A percentile compares a stretch with the other conserved stretches of the same genome.
phyloP scores from a whole-genome alignment of 2,797 vertebrate species.

The Brachyalestes nurse region DNA sequence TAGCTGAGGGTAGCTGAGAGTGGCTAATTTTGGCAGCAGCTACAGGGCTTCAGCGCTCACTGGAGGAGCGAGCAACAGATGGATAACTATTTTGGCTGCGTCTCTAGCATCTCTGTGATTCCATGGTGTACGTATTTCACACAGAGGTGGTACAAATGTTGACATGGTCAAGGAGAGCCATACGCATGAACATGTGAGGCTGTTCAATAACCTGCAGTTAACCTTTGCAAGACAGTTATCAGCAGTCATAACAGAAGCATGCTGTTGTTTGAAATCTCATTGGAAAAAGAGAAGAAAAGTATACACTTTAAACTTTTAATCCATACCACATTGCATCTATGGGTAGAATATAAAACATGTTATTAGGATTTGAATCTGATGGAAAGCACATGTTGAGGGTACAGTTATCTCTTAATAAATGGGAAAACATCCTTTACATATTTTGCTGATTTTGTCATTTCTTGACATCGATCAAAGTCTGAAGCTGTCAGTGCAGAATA shows the following conservation, averaged over 20 bases:
- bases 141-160: conserved; percentile 37
- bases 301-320: neutral
- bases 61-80: conserved; percentile 71
- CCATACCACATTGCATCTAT: neutral
- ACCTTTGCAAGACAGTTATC: neutral
- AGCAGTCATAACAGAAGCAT: neutral
- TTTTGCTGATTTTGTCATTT: neutral
- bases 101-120: conserved; percentile 69
- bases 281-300: neutral
- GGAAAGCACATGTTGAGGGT: too few relatives aligned
- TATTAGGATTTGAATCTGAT: neutral
- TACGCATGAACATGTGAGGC: conserved; percentile 15
- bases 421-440: neutral
- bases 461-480: neutral
- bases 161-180: conserved; percentile 14
- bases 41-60: conserved; percentile 49
- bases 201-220: conserved; percentile 37
- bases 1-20: conserved; percentile 52
- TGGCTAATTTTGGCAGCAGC: conserved; percentile 76
- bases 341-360: neutral
- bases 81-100: conserved; percentile 78
- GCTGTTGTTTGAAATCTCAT: neutral
- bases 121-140: conserved; percentile 58
- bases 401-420: neutral
- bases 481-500: neutral